A percentile compares a stretch with the other conserved stretches of the same genome.
These are phyloP conservation scores for Hydropotes inermis DNA, from an alignment of 2,113 vertebrate genomes.

Conservation along the genomic window DNA sequence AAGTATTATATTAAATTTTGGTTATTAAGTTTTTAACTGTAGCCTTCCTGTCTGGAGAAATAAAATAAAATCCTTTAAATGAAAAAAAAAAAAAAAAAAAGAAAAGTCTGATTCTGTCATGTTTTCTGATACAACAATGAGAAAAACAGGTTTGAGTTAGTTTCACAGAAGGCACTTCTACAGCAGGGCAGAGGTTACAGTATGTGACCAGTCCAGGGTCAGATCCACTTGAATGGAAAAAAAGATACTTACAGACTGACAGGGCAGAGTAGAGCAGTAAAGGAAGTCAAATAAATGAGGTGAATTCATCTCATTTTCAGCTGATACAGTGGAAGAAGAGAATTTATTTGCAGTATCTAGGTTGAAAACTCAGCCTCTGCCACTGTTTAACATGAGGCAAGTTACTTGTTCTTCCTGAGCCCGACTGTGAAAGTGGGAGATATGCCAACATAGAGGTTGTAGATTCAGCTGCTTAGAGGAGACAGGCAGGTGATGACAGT, in stretches of 20 bases:
- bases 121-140: not conserved
- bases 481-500: too few relatives aligned
- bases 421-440: not conserved
- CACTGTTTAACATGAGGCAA: not conserved
- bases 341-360: not conserved
- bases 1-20: too few relatives aligned
- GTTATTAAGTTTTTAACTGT: too few relatives aligned
- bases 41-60: too few relatives aligned
- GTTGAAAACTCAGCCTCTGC: not conserved
- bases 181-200: not conserved
- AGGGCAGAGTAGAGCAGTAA: not conserved
- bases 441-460: not conserved
- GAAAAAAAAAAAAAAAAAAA: too few relatives aligned
- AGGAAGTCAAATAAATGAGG: not conserved
- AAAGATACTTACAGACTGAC: not conserved
- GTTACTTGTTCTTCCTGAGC: not conserved
- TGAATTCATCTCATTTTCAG: not conserved
- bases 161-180: not conserved
- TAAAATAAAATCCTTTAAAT: too few relatives aligned
- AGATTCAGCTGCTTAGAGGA: not conserved
- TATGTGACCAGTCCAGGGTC: not conserved
- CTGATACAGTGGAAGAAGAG: not conserved
- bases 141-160: not conserved
- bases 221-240: not conserved
- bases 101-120: not conserved